Base-by-base conservation (phyloP, 2,888 invertebrate genomes). In the Hemithea aestivaria region DNA sequence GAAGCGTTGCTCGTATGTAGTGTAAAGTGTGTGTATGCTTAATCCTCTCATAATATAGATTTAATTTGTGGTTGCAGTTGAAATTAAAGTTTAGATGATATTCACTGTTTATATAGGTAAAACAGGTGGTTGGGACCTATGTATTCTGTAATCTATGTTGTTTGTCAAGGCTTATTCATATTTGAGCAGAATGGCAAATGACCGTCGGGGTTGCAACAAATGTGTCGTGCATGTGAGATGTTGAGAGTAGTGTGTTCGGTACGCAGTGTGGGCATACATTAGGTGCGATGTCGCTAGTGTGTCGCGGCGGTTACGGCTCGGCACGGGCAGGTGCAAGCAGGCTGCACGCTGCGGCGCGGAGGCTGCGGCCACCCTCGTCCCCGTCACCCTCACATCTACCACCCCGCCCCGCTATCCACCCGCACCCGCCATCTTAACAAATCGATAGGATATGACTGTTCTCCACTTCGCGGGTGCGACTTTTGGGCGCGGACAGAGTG, bases 371-470 rank as follows among this genome's bases (percentile, higher is more conserved):
- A 73, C 67, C 70, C 69, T 69, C 66, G 60, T 61, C 63, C 59
- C 62, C 65, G 59, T 60, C 66, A 62, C 69, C 67, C 66, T 62
- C 66, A 56, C 61, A 57, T 52, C 59, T 47, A 42, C 49, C 48
- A 48, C 61, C 60, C 55, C 66, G 55, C 60, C 58, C 64, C 66
- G 53, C 54, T 51, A 55, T 58, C 67, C 65, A 58, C 71, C 73
- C 75, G 71, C 74, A 71, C 67, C 72, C 82, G 80, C 85, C 87
- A 83, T 88, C 88, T 88, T 88, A 87, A 88, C 88, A 87, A 88
- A 88, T 88, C 88, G 88, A 88, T 88, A 88, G 87, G 85, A 88
- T 88, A 87, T 87, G 87, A 88, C 85, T 87, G 83, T 85, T 85
- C 87, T 84, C 83, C 76, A 82, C 78, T 79, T 80, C 79, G 80